Evolutionary conservation across 2,113 vertebrate species (phyloP).

Genomic region (Blennius ocellaris): DNA sequence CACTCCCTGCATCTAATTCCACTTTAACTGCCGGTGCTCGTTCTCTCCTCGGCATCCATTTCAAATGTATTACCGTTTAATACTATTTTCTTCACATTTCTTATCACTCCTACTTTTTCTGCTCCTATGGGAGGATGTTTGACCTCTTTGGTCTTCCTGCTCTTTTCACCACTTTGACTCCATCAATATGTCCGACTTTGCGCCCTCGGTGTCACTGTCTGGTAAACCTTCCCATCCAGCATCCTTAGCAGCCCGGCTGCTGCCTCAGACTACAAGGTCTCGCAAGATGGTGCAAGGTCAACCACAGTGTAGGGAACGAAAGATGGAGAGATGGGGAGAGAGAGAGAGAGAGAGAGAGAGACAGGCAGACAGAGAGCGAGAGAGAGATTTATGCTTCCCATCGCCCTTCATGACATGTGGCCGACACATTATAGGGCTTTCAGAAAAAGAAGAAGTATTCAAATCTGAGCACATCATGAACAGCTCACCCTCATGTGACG

Average conservation of each 20-base stretch:
- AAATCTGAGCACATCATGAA: slow-evolving; percentile 29
- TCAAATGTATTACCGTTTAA: slow-evolving; percentile 34
- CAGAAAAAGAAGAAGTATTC: slow-evolving; percentile 55
- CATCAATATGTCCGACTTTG: slow-evolving; percentile 9
- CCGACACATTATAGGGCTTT: slow-evolving; percentile 24
- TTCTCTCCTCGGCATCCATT: slow-evolving; percentile 35
- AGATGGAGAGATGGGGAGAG: slow-evolving; percentile 6
- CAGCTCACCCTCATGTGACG: slow-evolving; percentile 61
- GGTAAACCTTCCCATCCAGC: slow-evolving; percentile 38
- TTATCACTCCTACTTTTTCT: slow-evolving; percentile 11
- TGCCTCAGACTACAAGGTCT: slow-evolving; percentile 69
- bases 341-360: slow-evolving; percentile 20
- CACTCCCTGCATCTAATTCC: slow-evolving; percentile 64
- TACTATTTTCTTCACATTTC: slow-evolving; percentile 21
- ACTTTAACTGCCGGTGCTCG: slow-evolving; percentile 46
- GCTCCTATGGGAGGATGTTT: slow-evolving; percentile 12
- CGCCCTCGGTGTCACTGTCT: slow-evolving; percentile 50
- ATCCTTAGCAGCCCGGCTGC: slow-evolving; percentile 49
- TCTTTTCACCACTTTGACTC: slow-evolving; percentile 5
- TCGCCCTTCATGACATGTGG: slow-evolving; percentile 43
- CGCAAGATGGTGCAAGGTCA: slow-evolving; percentile 75
- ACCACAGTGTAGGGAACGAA: slow-evolving; percentile 36
- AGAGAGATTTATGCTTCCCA: slow-evolving; percentile 15
- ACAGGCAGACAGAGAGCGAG: slow-evolving; percentile 18
- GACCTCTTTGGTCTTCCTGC: slow-evolving; percentile 3